Conservation (phyloP, 2,797 vertebrate genomes). For the Ispidina picta region DNA sequence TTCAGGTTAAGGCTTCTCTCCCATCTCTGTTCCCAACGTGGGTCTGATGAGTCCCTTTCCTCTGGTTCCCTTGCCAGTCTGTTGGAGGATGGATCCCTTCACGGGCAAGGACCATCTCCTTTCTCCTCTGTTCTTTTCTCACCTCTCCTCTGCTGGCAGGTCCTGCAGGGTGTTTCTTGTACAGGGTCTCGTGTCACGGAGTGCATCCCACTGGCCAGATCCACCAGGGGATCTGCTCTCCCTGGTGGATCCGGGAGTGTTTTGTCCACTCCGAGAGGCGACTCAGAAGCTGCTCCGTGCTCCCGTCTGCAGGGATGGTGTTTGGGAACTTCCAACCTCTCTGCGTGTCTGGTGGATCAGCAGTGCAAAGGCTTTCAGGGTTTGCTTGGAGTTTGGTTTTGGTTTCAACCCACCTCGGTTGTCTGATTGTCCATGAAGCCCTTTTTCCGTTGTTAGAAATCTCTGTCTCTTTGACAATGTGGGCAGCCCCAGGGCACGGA, state of each 20-base stretch:
- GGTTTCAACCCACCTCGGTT: not conserved
- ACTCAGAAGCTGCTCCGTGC: not conserved
- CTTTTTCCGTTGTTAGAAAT: not conserved
- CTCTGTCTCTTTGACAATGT: not conserved
- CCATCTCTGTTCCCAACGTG: constrained; percentile 1
- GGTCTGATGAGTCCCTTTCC: not conserved
- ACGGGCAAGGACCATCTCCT: not conserved
- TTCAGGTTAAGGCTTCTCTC: constrained; percentile 74
- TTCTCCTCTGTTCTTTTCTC: constrained; percentile 10
- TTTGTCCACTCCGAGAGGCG: not conserved
- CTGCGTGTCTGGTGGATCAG: not conserved
- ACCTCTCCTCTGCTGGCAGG: not conserved
- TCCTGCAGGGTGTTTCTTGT: not conserved
- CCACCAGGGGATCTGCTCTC: not conserved
- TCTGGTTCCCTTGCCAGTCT: not conserved
- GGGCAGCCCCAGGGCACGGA: not conserved
- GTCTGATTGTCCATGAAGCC: not conserved
- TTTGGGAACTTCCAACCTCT: not conserved
- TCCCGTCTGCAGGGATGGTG: fast-evolving
- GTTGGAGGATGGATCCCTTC: not conserved
- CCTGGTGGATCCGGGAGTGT: not conserved
- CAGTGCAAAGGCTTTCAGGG: not conserved
- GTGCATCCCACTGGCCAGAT: fast-evolving
- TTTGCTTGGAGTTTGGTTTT: not conserved
- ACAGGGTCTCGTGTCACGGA: not conserved